Percentiles rank a stretch among this genome's conserved stretches.
Evolutionary conservation across 2,113 vertebrate genomes (phyloP).

Genomic region (Neotragus moschatus): DNA sequence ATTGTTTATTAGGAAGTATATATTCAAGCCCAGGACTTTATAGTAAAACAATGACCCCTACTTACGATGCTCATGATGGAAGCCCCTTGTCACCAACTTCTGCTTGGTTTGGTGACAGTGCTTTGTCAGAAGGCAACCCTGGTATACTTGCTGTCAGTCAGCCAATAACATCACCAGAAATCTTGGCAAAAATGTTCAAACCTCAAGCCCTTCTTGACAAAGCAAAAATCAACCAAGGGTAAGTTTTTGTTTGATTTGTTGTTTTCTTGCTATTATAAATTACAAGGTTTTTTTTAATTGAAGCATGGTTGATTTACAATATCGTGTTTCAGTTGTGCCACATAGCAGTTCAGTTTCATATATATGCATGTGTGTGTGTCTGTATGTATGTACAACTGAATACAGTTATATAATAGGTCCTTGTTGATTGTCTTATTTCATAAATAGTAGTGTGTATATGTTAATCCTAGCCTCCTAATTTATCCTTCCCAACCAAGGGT

Average conservation of each 20-base stretch:
- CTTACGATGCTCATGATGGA: slow-evolving; percentile 96
- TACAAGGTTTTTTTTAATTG: neutral
- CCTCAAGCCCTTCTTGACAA: slow-evolving; percentile 97
- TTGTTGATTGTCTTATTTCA: neutral
- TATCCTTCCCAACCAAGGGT: slow-evolving; percentile 90
- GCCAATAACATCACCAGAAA: slow-evolving; percentile 94
- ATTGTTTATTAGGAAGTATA: slow-evolving; percentile 90
- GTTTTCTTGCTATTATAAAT: neutral
- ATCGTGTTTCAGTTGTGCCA: neutral
- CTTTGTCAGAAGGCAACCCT: slow-evolving; percentile 97
- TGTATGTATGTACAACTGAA: neutral
- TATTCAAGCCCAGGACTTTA: slow-evolving; percentile 98
- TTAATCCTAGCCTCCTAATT: neutral
- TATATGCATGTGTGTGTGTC: neutral
- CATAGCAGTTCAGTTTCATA: neutral
- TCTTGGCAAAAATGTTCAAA: slow-evolving; percentile 96
- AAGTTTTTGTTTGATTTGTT: slow-evolving; percentile 70
- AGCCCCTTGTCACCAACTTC: slow-evolving; percentile 97
- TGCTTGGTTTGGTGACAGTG: slow-evolving; percentile 98
- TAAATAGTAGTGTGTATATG: neutral
- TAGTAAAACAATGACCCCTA: slow-evolving; percentile 99
- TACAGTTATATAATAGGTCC: neutral
- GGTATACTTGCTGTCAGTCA: slow-evolving; percentile 98
- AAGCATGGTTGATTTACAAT: neutral
- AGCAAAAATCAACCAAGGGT: slow-evolving; percentile 99